Base-by-base conservation (phyloP, 2,113 vertebrate genomes). In the Trachemys scripta region DNA sequence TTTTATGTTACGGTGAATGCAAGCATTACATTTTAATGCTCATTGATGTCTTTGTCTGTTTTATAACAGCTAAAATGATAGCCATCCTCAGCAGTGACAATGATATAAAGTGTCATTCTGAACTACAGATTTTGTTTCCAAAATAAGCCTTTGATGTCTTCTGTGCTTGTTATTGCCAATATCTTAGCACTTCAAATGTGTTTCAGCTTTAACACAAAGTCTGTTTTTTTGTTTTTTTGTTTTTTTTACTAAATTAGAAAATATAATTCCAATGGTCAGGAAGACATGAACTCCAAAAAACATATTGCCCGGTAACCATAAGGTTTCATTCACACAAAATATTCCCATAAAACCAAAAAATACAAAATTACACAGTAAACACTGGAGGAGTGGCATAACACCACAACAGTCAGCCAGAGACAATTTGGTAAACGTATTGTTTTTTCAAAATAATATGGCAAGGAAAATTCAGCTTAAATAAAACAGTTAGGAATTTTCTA, bases 11-110 rank as follows among this genome's bases (percentile, higher is more conserved):
- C n/a, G 75, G 38, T 96, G 88, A 94, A 86, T 95, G 72, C 54
- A 90, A 92, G 79, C 92, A 93, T 76, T 97, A 51, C 93, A 96
- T 88, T 97, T 96, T 97, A 95, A 95, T 94, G 88, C 7, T 92
- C 4, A 2, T 3, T 1, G 0, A 85, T 92, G 56, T 3, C 83
- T 92, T 84, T 96, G 75, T 72, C 65, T 86, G 89, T 88, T 95
- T 94, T 96, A 92, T 95, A 94, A 94, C 31, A 95, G 90, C 0
- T 5, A 95, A 93, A 95, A 94, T 92, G 81, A 93, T 95, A 97
- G 94, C 16, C 85, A 53, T 84, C 81, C 87, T 87, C 90, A 92
- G 95, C 75, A 91, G 62, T 38, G 91, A 76, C 49, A 97, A 90
- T 86, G 49, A 95, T 80, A 82, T 80, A 87, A 91, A 27, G 10